Evolutionary conservation across 2,888 invertebrate genomes (phyloP).

Genomic region (Nasonovia ribisnigri): DNA sequence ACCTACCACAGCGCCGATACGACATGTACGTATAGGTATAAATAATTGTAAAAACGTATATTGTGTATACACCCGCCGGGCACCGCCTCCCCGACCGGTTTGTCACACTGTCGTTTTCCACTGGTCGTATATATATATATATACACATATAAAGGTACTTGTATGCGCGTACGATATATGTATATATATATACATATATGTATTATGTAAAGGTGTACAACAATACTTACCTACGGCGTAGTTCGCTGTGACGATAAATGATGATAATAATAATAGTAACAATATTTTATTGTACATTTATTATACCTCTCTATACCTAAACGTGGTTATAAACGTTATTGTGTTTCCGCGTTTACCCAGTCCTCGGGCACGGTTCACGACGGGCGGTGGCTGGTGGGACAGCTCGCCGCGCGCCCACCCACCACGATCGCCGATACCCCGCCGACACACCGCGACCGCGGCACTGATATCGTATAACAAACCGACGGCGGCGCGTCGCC

Average conservation of each 20-base stretch:
- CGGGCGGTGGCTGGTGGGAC: slow-evolving; percentile 2
- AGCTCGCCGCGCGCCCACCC: neutral
- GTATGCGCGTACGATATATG: neutral
- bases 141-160: neutral
- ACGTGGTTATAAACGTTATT: neutral
- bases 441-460: neutral
- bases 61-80: neutral
- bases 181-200: neutral
- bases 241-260: neutral
- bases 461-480: neutral
- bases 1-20: neutral
- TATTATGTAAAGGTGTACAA: no score
- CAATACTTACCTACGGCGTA: neutral
- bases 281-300: neutral
- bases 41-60: neutral
- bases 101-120: neutral
- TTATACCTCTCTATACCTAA: neutral
- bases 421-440: neutral
- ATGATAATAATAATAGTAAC: neutral
- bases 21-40: neutral
- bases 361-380: neutral
- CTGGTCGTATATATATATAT: neutral
- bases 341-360: neutral
- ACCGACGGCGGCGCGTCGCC: neutral
- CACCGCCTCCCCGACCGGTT: neutral